Evolutionary conservation across 2,113 vertebrate genomes (phyloP), one percentile per base, ranked within the genome.

Genomic region (Ochotona curzoniae): DNA sequence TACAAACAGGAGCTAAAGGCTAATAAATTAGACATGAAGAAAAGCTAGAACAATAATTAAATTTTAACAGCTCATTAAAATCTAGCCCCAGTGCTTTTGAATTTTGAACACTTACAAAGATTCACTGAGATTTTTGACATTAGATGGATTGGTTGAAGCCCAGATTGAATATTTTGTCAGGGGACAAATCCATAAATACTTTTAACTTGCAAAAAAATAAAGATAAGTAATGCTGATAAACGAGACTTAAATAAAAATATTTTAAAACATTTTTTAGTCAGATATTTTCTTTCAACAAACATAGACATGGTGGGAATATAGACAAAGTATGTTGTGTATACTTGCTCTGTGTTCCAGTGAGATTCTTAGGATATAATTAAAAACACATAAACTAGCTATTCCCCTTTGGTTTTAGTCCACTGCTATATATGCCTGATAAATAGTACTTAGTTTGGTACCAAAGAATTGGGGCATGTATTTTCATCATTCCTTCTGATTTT

Each of bases 401-500:
- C 3, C 3, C 25, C 4, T 61, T 60, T 76, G 66, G 26, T 28
- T 79, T 21, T 23, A 44, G 7, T 78, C 54, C n/a, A 35, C 18
- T 64, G 87, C 82, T 14, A 69, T 66, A 4, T 70, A 9, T 54
- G 49, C 91, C 21, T 63, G 3, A 69, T 81, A 74, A 80, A 90
- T 80, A 76, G 18, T 57, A 44, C 49, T 6, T 71, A 75, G 18
- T 76, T 78, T 82, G 17, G 28, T 8, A 90, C 7, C 25, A 51
- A 83, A 57, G 3, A 73, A 18, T 75, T 38, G 17, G 75, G 38
- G 61, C 30, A 93, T 70, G 21, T 61, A 63, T 66, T 87, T 91
- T 93, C 49, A 63, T 79, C 21, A 86, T 66, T 17, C 26, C 61
- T 73, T 94, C 30, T 73, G 17, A 82, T 63, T 75, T 44, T 84